Evolutionary conservation across 1,140 invertebrate species (phyloP), one percentile per base, ranked within the genome.

Genomic region (Euwallacea similis): DNA sequence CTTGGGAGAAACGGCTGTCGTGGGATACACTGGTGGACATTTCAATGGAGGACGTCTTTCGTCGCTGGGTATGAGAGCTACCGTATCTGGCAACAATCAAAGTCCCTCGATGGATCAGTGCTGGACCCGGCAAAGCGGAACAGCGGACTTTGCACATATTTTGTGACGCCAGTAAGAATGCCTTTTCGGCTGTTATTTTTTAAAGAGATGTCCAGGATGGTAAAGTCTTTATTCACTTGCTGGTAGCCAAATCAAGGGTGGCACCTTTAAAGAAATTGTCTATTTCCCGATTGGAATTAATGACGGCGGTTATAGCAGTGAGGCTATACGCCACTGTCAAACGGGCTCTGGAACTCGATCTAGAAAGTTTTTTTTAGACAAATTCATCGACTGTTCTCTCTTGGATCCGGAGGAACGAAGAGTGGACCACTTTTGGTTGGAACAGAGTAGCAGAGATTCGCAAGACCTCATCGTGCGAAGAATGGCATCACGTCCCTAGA

Each of bases 381-480:
- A 82, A 84, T 71, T 81, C 81, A 0, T 77, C 73, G 10, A 79
- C 80, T 7, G 78, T 77, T 0, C 42, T 84, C 9, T 62, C 62
- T 4, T 83, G 82, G 82, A 74, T 84, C 2, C 42, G 70, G 33
- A 73, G 73, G 46, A 58, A 64, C 2, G 76, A 76, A 7, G 59
- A 76, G n/a, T 75, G 76, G 70, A 79, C 76, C 56, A 80, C 78
- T 2, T 85, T 81, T 72, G 81, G 84, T 0, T 80, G 80, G 2
- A 84, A 83, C 72, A 71, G 82, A 41, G 76, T 83, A 0, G 42
- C 70, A 6, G 74, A 82, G 75, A 84, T 85, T 54, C 79, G 78
- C 46, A 71, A 73, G 7, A 47, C 61, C 7, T 33, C 80, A 42
- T 50, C 70, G n/a, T 16, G 10, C 2, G 11, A 63, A 6, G 15